These are phyloP conservation scores for Acleris emargana DNA, from an alignment of 2,888 invertebrate species.

Conservation along the genomic window DNA sequence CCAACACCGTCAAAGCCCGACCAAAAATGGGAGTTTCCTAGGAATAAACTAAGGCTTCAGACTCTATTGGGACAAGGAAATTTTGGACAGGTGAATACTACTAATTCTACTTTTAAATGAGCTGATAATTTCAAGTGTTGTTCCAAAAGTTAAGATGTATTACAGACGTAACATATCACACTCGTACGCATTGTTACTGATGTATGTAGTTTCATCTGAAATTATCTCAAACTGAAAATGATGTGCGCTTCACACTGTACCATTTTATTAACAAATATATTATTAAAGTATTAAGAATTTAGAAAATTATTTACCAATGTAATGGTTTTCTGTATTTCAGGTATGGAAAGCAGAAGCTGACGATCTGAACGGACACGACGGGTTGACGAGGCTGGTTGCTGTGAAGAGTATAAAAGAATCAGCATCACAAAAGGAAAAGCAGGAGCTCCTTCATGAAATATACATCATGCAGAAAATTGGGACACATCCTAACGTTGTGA, in stretches of 20 bases:
- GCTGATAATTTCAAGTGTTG: too few species aligned
- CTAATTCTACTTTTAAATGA: not conserved
- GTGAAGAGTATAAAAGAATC: conserved; percentile 93
- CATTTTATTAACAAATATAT: too few species aligned
- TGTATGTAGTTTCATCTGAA: too few species aligned
- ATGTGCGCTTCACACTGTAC: too few species aligned
- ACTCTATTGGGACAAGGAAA: conserved; percentile 93
- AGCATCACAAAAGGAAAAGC: conserved; percentile 90
- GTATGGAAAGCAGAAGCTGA: conserved; percentile 95
- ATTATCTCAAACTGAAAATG: too few species aligned
- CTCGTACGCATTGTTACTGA: too few species aligned
- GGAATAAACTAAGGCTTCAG: conserved; percentile 89
- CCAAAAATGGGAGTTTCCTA: conserved; percentile 89
- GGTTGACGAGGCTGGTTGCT: conserved; percentile 91
- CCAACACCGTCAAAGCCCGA: conserved; percentile 82
- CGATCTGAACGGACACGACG: conserved; percentile 89
- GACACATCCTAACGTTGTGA: conserved; percentile 92
- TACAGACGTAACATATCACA: too few species aligned
- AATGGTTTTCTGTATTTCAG: conserved; percentile 55
- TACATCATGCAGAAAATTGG: conserved; percentile 93
- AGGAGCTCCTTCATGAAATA: conserved; percentile 88
- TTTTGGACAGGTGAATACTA: conserved; percentile 88
- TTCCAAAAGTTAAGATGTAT: too few species aligned
- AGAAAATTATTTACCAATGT: not conserved
- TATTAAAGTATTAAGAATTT: too few species aligned